phyloP scores from a whole-genome alignment of 2,113 vertebrate genomes.

The Lynx canadensis region DNA sequence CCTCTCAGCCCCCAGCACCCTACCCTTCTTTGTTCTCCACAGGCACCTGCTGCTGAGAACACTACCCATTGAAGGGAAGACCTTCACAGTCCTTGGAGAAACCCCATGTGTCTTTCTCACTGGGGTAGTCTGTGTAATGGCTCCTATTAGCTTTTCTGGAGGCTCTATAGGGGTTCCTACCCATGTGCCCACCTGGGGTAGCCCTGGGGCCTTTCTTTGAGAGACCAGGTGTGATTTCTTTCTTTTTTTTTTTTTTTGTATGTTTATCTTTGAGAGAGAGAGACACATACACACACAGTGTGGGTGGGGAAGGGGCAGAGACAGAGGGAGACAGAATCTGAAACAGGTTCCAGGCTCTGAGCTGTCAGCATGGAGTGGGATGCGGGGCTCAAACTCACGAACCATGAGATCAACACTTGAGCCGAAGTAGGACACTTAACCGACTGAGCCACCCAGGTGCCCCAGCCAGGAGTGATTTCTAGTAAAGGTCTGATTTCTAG shows the following conservation, averaged over 20 bases:
- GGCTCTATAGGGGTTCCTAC: background rate
- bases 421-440: too few species aligned
- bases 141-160: background rate
- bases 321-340: too few species aligned
- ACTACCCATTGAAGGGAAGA: background rate
- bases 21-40: background rate
- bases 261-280: too few species aligned
- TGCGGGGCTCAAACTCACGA: too few species aligned
- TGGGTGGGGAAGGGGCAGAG: too few species aligned
- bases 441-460: too few species aligned
- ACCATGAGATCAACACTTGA: too few species aligned
- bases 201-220: background rate
- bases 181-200: background rate
- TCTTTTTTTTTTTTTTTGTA: too few species aligned
- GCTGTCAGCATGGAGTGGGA: too few species aligned
- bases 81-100: background rate
- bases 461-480: background rate
- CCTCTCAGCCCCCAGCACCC: background rate
- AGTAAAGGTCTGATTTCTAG: background rate
- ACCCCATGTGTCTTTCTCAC: background rate
- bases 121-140: fast-evolving
- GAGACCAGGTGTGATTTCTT: background rate
- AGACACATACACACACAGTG: too few species aligned
- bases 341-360: too few species aligned
- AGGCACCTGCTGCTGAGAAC: background rate